phyloP scores from a whole-genome alignment of 2,113 vertebrate genomes.

The Pomatorhinus ruficollis region DNA sequence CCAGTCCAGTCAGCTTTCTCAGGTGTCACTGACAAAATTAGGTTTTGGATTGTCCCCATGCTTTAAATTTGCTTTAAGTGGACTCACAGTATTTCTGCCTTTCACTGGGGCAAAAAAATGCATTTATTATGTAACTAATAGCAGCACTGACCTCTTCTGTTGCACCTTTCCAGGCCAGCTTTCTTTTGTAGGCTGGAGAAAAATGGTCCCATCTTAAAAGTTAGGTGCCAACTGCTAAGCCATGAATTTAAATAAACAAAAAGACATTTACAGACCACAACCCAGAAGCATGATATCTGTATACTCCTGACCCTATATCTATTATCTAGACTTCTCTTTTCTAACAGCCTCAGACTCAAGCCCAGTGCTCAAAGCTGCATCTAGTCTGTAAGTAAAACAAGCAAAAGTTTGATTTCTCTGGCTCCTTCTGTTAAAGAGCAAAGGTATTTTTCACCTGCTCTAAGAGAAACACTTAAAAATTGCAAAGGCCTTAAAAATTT shows the following conservation, averaged over 20 bases:
- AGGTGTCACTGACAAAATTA: not conserved
- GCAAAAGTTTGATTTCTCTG: not conserved
- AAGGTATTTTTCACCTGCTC: not conserved
- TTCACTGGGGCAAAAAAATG: not conserved
- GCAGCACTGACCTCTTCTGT: not conserved
- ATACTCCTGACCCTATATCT: not conserved
- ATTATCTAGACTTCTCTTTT: not conserved
- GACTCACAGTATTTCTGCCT: not conserved
- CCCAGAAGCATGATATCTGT: not conserved
- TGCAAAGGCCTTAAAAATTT: not conserved
- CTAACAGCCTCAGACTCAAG: not conserved
- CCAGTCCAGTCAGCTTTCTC: not conserved
- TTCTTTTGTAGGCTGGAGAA: not conserved
- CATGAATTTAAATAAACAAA: not conserved
- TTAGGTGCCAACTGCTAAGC: not conserved
- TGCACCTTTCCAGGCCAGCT: not conserved
- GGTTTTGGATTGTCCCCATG: not conserved
- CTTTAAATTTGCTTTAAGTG: not conserved
- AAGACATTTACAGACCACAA: not conserved
- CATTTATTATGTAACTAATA: not conserved
- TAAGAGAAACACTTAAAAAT: not conserved
- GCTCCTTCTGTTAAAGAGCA: not conserved
- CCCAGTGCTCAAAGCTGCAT: not conserved
- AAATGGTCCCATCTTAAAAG: not conserved
- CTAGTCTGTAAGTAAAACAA: not conserved